A percentile compares a stretch with the other conserved stretches of the same genome.
phyloP scores from a whole-genome alignment of 64 coral and sea anemone species.

The Astreopora myriophthalma region DNA sequence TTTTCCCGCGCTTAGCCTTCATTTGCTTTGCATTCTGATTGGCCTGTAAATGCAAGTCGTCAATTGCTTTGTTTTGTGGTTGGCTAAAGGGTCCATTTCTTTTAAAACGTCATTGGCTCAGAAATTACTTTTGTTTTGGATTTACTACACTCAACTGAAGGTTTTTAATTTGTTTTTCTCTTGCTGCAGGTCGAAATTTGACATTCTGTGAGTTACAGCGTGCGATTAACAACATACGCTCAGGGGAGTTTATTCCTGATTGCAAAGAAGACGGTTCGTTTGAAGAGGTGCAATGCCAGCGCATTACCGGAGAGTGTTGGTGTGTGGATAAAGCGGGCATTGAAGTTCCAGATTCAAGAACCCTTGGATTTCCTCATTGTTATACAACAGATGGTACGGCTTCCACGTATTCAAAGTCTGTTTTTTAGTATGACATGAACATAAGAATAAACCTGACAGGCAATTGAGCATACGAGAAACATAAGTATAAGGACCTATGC shows the following conservation, averaged over 20 bases:
- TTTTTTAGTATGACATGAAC: too few relatives aligned
- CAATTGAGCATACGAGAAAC: too few relatives aligned
- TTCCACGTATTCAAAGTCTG: background rate
- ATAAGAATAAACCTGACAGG: too few relatives aligned
- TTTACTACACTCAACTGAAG: too few relatives aligned
- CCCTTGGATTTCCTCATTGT: background rate
- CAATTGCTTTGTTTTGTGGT: too few relatives aligned
- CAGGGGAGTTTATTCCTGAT: slow-evolving; percentile 6
- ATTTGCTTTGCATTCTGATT: too few relatives aligned
- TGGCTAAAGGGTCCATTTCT: too few relatives aligned
- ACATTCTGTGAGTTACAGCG: slow-evolving; percentile 46
- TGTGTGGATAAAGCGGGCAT: slow-evolving; percentile 34
- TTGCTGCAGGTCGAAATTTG: slow-evolving; percentile 33
- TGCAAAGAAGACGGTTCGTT: slow-evolving; percentile 50
- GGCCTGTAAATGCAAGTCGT: too few relatives aligned
- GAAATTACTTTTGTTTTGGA: too few relatives aligned
- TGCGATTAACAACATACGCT: background rate
- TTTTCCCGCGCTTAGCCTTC: too few relatives aligned
- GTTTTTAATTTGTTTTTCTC: background rate
- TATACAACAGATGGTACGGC: background rate
- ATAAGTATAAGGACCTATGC: too few relatives aligned
- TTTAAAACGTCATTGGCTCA: too few relatives aligned
- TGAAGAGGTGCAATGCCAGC: slow-evolving; percentile 50
- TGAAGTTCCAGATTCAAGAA: slow-evolving; percentile 23
- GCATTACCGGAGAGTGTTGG: slow-evolving; percentile 30